Percentiles rank a stretch among this genome's conserved stretches.
phyloP scores from a whole-genome alignment of 1,140 invertebrate species.

The Rhopalosiphum padi region DNA sequence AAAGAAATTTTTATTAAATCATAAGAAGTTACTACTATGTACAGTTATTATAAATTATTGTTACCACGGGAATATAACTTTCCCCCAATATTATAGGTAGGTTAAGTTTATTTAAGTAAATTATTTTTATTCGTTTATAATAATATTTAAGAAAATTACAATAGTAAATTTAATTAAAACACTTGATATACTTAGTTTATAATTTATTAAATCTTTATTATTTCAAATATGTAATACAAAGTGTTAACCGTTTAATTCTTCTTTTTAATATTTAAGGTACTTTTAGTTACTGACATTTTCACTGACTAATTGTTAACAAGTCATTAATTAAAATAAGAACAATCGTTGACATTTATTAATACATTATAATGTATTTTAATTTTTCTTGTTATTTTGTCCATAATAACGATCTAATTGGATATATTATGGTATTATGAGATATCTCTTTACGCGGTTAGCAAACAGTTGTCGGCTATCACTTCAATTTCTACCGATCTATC shows the following conservation, averaged over 20 bases:
- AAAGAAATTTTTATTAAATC: not conserved
- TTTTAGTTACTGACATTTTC: too few relatives aligned
- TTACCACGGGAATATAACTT: not conserved
- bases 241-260: not conserved
- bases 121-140: too few relatives aligned
- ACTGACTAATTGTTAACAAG: not conserved
- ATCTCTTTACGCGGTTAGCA: not conserved
- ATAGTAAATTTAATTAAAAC: not conserved
- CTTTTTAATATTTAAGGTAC: not conserved
- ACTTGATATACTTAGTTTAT: not conserved
- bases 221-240: not conserved
- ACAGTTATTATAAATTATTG: not conserved
- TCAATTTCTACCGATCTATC: conserved; percentile 54
- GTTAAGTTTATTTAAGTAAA: too few relatives aligned
- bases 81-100: not conserved
- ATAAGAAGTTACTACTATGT: not conserved
- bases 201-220: not conserved
- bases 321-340: not conserved
- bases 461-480: conserved; percentile 10
- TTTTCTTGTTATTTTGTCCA: not conserved
- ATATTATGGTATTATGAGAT: conserved; percentile 1
- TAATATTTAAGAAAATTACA: too few relatives aligned
- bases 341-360: not conserved
- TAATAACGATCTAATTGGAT: not conserved
- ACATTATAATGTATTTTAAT: not conserved